Percentiles rank a stretch among this genome's conserved stretches.
Conservation (phyloP, 2,113 vertebrate genomes). For the Numenius arquata region DNA sequence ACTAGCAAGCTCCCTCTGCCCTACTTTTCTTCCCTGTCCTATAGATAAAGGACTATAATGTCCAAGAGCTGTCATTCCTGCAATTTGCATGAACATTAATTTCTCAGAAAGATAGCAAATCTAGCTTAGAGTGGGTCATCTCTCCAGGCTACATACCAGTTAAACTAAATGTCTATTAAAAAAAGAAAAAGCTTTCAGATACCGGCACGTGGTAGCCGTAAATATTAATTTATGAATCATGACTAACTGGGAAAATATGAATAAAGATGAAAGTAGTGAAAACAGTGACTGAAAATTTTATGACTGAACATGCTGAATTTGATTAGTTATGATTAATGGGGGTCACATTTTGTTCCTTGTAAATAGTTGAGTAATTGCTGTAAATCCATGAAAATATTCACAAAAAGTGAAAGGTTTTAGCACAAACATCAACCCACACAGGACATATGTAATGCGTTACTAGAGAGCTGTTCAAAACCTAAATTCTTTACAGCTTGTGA, state of each 20-base stretch:
- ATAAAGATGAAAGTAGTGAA: constrained; percentile 43
- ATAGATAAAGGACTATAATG: not conserved
- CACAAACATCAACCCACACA: not conserved
- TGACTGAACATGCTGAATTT: constrained; percentile 22
- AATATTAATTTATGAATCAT: constrained; percentile 43
- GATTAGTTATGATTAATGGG: constrained; percentile 38
- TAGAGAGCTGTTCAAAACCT: not conserved
- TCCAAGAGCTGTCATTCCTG: not conserved
- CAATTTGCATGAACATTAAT: not conserved
- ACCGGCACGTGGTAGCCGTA: not conserved
- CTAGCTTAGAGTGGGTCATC: not conserved
- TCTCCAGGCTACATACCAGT: not conserved
- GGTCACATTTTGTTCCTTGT: constrained; percentile 39
- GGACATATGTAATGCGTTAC: not conserved
- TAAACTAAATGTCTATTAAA: not conserved
- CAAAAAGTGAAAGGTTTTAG: constrained; percentile 42
- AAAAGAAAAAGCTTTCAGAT: not conserved
- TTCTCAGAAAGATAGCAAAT: not conserved
- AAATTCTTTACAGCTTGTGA: not conserved
- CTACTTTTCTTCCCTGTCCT: not conserved
- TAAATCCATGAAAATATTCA: constrained; percentile 39
- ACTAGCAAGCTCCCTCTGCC: not conserved
- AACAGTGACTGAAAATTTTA: constrained; percentile 42
- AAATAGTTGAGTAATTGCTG: constrained; percentile 54
- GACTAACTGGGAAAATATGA: constrained; percentile 38